Base-by-base conservation (phyloP, 2,888 invertebrate species). In the Melieria picta region DNA sequence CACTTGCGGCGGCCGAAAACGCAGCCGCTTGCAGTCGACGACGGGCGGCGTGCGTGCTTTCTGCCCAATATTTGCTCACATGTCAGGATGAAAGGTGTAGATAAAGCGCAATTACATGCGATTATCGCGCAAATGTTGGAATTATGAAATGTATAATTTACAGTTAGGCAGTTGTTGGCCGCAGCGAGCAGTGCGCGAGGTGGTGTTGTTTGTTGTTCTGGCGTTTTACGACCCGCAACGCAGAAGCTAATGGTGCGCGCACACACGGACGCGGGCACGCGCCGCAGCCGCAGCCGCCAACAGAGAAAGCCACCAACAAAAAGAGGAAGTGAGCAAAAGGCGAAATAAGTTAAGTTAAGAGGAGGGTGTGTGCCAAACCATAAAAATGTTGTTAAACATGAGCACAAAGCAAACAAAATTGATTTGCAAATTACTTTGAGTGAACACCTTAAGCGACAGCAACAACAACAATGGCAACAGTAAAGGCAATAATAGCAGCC, bases 21-120 rank as follows among this genome's bases (percentile, higher is more conserved):
- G 71, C 62, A 71, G 61, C 62, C 62, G 62, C 7, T 50, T 69
- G 72, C 63, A 67, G 46, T 52, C 63, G 62, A 55, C 30, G 30
- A 30, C 30, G 30, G 30, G 48, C 30, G 63, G 42, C 45, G 30
- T 48, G 47, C 48, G 42, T 63, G 9, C 13, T 13, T 5, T 5
- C 6, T 48, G 30, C 16, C 63, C 5, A 11, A 78, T 82, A 80
- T 82, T 84, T 82, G 82, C 79, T 82, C 81, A 83, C 80, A 83
- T 82, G 82, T 82, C 80, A 79, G 84, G 84, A 83, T 84, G 81
- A 78, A 84, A 83, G 83, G 80, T 82, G 85, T 79, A 84, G 85
- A 84, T 84, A 84, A 84, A 83, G 78, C 79, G 81, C 84, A 84
- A 84, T 84, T 84, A 84, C 83, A 82, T 82, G 84, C 84, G 84